Evolutionary conservation across 2,888 invertebrate species (phyloP).

Genomic region (Gryllus longicercus): DNA sequence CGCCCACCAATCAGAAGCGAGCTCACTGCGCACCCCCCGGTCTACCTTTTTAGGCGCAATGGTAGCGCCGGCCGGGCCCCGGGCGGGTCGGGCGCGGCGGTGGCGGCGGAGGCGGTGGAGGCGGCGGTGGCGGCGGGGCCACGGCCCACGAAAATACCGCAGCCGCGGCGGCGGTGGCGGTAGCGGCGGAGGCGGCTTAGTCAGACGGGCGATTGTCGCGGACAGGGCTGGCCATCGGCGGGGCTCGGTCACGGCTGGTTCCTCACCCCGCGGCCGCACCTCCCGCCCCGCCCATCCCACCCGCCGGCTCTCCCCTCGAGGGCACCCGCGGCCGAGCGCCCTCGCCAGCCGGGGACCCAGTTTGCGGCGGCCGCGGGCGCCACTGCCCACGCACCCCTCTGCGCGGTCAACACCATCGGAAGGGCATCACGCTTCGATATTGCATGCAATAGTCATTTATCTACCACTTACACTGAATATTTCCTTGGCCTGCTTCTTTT

Average conservation of each 20-base stretch:
- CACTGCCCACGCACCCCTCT: too few relatives aligned
- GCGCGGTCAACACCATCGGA: too few relatives aligned
- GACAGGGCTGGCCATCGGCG: background rate
- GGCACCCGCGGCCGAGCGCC: too few relatives aligned
- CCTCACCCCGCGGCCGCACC: background rate
- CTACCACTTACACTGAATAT: too few relatives aligned
- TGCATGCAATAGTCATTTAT: too few relatives aligned
- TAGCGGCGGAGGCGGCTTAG: background rate
- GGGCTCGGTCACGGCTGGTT: background rate
- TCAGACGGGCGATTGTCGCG: constrained; percentile 17
- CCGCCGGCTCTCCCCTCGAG: too few relatives aligned
- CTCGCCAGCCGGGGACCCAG: too few relatives aligned
- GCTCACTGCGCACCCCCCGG: constrained; percentile 50
- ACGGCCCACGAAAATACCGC: background rate
- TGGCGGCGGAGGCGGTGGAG: background rate
- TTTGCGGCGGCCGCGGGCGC: too few relatives aligned
- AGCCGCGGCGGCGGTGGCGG: background rate
- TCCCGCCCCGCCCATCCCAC: background rate
- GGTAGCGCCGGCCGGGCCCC: background rate
- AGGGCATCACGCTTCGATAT: too few relatives aligned
- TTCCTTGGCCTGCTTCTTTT: too few relatives aligned
- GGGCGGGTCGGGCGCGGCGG: background rate
- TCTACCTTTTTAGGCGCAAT: constrained; percentile 65
- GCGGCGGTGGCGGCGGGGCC: background rate
- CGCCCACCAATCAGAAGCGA: constrained; percentile 50